Conservation (phyloP, 2,113 vertebrate genomes). For the Calidris pugnax region DNA sequence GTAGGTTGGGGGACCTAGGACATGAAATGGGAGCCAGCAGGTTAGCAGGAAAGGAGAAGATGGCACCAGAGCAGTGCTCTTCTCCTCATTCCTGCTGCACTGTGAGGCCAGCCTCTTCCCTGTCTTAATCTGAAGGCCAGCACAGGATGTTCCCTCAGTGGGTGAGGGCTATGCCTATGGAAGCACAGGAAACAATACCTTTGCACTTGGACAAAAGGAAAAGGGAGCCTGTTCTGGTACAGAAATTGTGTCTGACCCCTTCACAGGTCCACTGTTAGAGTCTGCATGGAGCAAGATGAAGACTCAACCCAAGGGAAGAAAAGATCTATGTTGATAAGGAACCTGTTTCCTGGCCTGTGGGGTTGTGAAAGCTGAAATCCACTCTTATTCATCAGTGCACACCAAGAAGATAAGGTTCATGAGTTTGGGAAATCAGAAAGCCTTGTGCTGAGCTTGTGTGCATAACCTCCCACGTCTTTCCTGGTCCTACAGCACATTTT, state of each 20-base stretch:
- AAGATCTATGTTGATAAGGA: neutral
- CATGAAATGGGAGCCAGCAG: neutral
- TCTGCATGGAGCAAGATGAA: neutral
- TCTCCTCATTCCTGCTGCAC: neutral
- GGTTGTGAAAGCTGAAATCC: neutral
- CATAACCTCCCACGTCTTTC: neutral
- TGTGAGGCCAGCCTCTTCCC: neutral
- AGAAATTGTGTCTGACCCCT: neutral
- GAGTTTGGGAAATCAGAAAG: neutral
- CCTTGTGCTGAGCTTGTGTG: neutral
- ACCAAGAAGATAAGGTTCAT: neutral
- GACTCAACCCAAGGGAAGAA: neutral
- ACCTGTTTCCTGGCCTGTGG: neutral
- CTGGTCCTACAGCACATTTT: neutral
- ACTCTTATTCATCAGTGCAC: neutral
- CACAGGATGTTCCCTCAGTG: neutral
- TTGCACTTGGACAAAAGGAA: neutral
- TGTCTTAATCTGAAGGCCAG: neutral
- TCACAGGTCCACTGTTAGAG: neutral
- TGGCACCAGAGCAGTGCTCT: neutral
- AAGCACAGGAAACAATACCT: rapidly evolving
- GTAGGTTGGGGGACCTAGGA: conserved; percentile 24
- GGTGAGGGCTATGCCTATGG: neutral
- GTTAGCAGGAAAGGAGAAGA: neutral
- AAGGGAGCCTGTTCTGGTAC: neutral